Evolutionary conservation across 2,797 vertebrate species (phyloP), one percentile per base, ranked within the genome.

Genomic region (Buceros bicornis): DNA sequence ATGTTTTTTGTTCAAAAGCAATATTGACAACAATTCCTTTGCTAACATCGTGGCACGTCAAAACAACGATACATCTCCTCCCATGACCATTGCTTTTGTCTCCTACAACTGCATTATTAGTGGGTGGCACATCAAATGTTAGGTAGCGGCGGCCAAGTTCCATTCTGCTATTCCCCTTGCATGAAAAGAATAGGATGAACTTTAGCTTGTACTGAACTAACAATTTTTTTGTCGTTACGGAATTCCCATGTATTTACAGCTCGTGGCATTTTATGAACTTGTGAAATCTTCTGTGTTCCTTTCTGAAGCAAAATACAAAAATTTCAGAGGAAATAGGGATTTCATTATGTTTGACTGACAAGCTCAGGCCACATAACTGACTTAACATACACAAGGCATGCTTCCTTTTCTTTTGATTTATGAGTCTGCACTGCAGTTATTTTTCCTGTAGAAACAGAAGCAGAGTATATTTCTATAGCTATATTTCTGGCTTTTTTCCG

Each of bases 311-410:
- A 81, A 88, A 92, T 67, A 73, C 33, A 45, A 12, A 64, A 25
- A 90, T 78, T 94, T 67, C 82, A 83, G 72, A 58, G 90, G 37
- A 93, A 95, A 78, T 20, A 73, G 14, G 35, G 64, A 88, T 94
- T 92, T 91, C 65, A 73, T 81, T 94, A 67, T 4, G 22, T 60
- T 45, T 90, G 72, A 91, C 48, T 64, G 88, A 90, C 85, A 93
- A 88, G 72, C 83, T 78, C 61, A 78, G 72, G 80, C 85, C 92
- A 74, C 61, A 16, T 17, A 87, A 58, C 76, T 91, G 79, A 94
- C 76, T 92, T 66, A 48, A 83, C 40, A 71, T 12, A 80, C 40
- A 57, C 42, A 86, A 71, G n/a, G 25, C 26, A 11, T 25, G 61
- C 43, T 82, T 66, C 69, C 66, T 88, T 78, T 71, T 12, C 76